A percentile compares a stretch with the other conserved stretches of the same genome.
Conservation (phyloP, 1,140 invertebrate genomes). For the Drosophila simulans region DNA sequence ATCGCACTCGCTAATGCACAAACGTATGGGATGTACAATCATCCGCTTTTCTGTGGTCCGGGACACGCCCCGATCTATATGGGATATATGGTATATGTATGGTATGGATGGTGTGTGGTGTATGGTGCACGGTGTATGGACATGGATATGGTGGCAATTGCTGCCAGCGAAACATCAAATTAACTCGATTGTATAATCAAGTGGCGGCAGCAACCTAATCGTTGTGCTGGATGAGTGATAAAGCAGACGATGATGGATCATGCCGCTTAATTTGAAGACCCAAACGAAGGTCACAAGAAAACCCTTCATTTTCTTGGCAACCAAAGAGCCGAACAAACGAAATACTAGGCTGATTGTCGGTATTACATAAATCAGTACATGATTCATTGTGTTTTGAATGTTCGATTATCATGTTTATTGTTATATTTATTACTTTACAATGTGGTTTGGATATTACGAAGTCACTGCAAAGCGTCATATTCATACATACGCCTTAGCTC, state of each 20-base stretch:
- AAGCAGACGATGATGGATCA: constrained; percentile 45
- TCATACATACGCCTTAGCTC: neutral
- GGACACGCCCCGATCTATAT: constrained; percentile 66
- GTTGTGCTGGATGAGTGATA: constrained; percentile 32
- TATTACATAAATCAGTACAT: no score
- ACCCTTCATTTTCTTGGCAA: neutral
- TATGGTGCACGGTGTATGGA: constrained; percentile 1
- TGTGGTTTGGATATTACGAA: no score
- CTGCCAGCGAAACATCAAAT: constrained; percentile 73
- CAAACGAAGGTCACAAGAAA: neutral
- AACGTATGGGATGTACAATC: constrained; percentile 37
- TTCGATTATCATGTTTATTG: no score
- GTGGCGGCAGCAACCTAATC: constrained; percentile 36
- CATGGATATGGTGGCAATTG: constrained; percentile 56
- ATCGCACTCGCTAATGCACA: constrained; percentile 38
- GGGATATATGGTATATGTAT: constrained; percentile 10
- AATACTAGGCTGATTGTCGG: neutral
- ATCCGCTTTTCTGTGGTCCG: constrained; percentile 46
- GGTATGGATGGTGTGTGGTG: constrained; percentile 8
- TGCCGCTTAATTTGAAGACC: constrained; percentile 22
- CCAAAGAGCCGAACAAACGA: neutral
- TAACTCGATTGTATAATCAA: constrained; percentile 75
- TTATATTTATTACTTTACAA: no score
- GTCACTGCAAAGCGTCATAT: no score
- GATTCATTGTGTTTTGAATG: no score